phyloP scores from a whole-genome alignment of 2,888 invertebrate genomes.

The Stenotaenia linearis region DNA sequence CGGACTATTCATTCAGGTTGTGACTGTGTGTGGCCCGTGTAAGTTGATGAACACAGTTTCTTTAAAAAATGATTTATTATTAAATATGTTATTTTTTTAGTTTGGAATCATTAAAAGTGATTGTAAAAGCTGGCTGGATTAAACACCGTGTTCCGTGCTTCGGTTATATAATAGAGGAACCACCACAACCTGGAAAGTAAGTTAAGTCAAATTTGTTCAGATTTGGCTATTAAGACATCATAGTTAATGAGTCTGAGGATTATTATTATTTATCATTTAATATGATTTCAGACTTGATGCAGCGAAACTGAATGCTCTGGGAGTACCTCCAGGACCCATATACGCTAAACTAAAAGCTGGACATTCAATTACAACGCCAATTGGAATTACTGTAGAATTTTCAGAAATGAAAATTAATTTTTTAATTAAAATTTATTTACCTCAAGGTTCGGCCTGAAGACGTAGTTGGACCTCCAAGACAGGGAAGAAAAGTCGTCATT shows the following conservation, averaged over 20 bases:
- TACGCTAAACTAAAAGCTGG: constrained; percentile 47
- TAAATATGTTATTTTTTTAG: constrained; percentile 37
- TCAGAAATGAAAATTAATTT: background rate
- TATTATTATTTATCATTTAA: no score
- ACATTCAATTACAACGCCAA: constrained; percentile 42
- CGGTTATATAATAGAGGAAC: constrained; percentile 47
- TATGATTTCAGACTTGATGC: constrained; percentile 44
- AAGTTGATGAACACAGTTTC: constrained; percentile 38
- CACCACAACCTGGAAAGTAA: constrained; percentile 44
- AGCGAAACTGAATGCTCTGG: constrained; percentile 42
- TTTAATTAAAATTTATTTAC: background rate
- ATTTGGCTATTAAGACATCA: no score
- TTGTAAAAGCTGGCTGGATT: constrained; percentile 46
- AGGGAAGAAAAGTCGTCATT: constrained; percentile 47
- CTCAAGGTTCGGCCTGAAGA: constrained; percentile 41
- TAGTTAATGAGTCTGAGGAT: no score
- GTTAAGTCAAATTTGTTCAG: constrained; percentile 29
- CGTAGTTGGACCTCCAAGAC: constrained; percentile 44
- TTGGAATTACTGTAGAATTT: constrained; percentile 43
- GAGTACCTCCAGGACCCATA: constrained; percentile 46
- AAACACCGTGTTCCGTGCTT: constrained; percentile 48
- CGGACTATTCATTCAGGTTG: constrained; percentile 41
- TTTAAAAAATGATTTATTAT: background rate
- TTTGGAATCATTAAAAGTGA: constrained; percentile 41
- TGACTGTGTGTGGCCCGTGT: constrained; percentile 44